Percentiles rank a stretch among this genome's conserved stretches.
phyloP scores from a whole-genome alignment of 2,888 invertebrate genomes.

The Laspeyria flexula region DNA sequence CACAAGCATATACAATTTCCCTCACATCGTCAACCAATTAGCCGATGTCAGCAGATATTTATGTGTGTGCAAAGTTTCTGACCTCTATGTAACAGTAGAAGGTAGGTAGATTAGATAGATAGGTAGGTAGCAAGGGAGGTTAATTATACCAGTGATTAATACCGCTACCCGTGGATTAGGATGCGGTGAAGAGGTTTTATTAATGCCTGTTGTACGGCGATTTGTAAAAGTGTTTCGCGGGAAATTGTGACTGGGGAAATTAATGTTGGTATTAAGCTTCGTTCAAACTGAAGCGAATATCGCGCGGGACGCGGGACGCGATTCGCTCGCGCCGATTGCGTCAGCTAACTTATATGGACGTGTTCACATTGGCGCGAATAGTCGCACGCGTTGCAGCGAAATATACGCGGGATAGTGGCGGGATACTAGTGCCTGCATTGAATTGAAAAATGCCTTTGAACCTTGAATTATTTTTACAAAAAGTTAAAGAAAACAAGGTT shows the following conservation, averaged over 20 bases:
- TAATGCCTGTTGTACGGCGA: slow-evolving; percentile 32
- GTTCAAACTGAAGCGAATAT: too few relatives aligned
- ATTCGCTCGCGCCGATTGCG: too few relatives aligned
- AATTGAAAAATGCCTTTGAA: too few relatives aligned
- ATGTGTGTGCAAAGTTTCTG: slow-evolving; percentile 28
- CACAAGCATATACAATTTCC: neutral
- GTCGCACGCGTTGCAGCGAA: too few relatives aligned
- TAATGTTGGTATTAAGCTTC: neutral
- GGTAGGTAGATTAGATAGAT: slow-evolving; percentile 10
- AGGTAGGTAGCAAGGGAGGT: slow-evolving; percentile 15
- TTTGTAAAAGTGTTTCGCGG: slow-evolving; percentile 24
- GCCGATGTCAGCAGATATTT: slow-evolving; percentile 26
- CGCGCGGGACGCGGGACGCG: too few relatives aligned
- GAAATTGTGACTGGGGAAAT: neutral
- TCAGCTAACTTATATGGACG: too few relatives aligned
- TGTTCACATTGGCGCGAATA: too few relatives aligned
- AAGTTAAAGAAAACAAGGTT: too few relatives aligned
- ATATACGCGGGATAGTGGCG: too few relatives aligned
- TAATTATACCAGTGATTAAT: slow-evolving; percentile 57
- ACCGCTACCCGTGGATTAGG: slow-evolving; percentile 45
- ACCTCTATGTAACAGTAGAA: slow-evolving; percentile 20
- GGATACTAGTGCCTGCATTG: too few relatives aligned
- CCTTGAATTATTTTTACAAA: too few relatives aligned
- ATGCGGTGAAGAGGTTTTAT: slow-evolving; percentile 37
- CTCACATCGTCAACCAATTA: slow-evolving; percentile 22